These are phyloP conservation scores for Hydrochoerus hydrochaeris DNA, from an alignment of 2,113 vertebrate species.

Conservation along the genomic window DNA sequence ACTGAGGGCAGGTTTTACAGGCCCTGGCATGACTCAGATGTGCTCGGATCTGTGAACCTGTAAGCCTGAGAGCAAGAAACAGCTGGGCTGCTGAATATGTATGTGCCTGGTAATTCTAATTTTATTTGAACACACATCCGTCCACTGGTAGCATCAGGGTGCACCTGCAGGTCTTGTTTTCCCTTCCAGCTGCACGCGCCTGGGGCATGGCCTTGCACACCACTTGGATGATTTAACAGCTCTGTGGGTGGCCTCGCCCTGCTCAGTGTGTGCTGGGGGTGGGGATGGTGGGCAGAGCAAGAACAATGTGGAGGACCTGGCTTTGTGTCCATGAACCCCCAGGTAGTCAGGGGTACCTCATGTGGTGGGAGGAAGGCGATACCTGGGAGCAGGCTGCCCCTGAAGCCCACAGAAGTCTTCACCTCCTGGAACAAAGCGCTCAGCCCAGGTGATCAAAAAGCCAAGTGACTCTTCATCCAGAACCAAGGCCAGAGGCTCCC, in stretches of 20 bases:
- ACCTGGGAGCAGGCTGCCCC: neutral
- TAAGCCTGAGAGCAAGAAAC: constrained; percentile 58
- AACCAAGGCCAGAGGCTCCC: neutral
- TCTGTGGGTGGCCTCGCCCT: constrained; percentile 60
- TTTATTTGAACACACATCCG: constrained; percentile 78
- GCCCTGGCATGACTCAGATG: constrained; percentile 68
- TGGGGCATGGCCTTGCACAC: neutral
- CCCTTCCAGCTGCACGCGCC: constrained; percentile 25
- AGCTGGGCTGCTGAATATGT: constrained; percentile 78
- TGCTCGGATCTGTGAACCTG: constrained; percentile 52
- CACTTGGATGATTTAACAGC: constrained; percentile 45
- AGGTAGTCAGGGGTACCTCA: neutral
- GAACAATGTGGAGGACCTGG: neutral
- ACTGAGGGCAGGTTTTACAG: neutral
- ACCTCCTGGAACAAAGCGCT: neutral
- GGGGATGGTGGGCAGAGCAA: neutral
- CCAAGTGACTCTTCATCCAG: neutral
- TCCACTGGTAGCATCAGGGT: constrained; percentile 65
- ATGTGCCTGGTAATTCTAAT: constrained; percentile 83
- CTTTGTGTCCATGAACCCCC: neutral
- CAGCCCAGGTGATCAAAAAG: neutral
- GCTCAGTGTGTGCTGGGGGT: neutral
- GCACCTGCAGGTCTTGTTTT: constrained; percentile 74
- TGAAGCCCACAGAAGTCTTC: neutral
- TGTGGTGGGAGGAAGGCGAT: neutral